Evolutionary conservation across 2,888 invertebrate species (phyloP).

Genomic region (Dascillus cervinus): DNA sequence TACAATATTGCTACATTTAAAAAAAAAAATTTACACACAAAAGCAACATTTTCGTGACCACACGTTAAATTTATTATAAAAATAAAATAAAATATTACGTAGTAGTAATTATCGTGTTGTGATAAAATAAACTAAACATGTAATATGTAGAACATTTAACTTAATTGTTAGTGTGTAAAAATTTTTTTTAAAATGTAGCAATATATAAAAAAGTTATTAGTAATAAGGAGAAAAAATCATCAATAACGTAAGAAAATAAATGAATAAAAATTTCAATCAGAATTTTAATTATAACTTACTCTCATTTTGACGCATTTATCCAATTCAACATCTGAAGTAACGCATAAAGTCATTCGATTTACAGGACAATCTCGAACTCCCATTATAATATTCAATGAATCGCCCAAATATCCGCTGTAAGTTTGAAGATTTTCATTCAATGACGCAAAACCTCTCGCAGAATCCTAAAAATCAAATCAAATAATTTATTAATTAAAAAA

Average conservation of each 20-base stretch:
- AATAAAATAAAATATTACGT: too few species aligned
- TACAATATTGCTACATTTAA: too few species aligned
- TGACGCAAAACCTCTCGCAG: constrained; percentile 56
- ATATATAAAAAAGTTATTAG: too few species aligned
- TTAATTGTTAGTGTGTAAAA: too few species aligned
- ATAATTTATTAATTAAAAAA: not conserved
- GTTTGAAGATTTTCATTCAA: constrained; percentile 69
- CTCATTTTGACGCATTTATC: constrained; percentile 89
- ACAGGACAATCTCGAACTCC: constrained; percentile 79
- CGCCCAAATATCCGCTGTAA: constrained; percentile 64
- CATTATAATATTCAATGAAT: constrained; percentile 60
- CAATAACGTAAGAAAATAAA: not conserved
- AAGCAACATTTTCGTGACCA: too few species aligned
- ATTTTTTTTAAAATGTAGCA: not conserved
- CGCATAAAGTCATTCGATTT: constrained; percentile 76
- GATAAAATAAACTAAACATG: too few species aligned
- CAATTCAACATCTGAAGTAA: constrained; percentile 84
- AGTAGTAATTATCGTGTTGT: too few species aligned
- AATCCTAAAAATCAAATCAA: constrained; percentile 52
- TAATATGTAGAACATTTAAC: too few species aligned
- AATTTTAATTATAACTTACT: constrained; percentile 47
- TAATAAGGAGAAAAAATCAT: constrained; percentile 1
- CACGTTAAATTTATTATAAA: too few species aligned
- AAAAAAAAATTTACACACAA: too few species aligned
- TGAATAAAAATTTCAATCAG: not conserved